Base-by-base conservation (phyloP, 2,113 vertebrate species). In the Rattus norvegicus region DNA sequence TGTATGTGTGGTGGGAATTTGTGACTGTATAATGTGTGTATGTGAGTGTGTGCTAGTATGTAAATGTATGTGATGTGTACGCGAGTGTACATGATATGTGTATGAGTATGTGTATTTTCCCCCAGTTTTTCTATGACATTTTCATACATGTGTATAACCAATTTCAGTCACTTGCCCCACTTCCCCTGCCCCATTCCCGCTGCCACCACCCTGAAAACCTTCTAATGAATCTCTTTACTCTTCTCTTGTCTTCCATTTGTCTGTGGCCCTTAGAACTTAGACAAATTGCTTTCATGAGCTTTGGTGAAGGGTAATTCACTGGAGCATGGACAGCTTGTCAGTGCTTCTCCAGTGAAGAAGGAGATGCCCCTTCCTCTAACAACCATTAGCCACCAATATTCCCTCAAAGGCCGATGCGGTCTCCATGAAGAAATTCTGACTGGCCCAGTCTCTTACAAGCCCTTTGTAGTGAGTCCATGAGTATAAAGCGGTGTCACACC, bases 181-280 rank as follows among this genome's bases (percentile, higher is more conserved):
- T 30, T 20, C 4, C 9, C 59, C 17, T 47, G 30, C 1, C 24
- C 3, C 10, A 5, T 0, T 33, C 36, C 20, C 11, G 5, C 20
- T 39, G 52, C 20, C 22, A 6, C 59, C 22, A 26, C 26, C 10
- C 63, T 65, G 16, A 33, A 47, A 47, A 30, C 3, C 61, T 65
- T 33, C 83, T 83, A 85, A 30, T 39, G 33, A 19, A 24, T 26
- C 61, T 33, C 39, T 65, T 30, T 30, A 39, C 83, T 33, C 16
- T 2, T 28, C n/a, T 16, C n/a, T 10, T 11, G 83, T 47, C 26
- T 17, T 85, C 61, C 7, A 1, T 65, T 65, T 19, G 59, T 47
- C 7, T 17, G 16, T 65, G 61, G 26, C n/a, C 81, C 81, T 19
- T 24, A 28, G 59, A 63, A 85, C 14, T 11, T 30, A 33, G 0